A percentile compares a stretch with the other conserved stretches of the same genome.
Conservation (phyloP, 1,140 invertebrate species). For the Megalopta genalis region DNA sequence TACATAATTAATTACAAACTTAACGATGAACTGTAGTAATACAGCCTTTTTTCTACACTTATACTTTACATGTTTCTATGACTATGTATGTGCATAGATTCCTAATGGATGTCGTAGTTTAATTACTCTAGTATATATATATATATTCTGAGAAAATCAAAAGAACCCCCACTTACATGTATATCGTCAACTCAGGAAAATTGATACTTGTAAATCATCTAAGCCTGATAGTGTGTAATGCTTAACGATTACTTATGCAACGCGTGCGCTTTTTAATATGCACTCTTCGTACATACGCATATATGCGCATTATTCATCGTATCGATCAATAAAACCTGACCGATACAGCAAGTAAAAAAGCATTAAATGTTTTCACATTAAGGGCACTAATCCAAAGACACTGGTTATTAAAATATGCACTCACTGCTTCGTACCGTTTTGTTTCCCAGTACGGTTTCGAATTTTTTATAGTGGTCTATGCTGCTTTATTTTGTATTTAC, state of each 20-base stretch:
- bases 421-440: background rate
- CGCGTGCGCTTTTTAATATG: constrained; percentile 10
- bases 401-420: background rate
- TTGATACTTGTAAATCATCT: background rate
- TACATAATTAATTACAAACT: too few relatives aligned
- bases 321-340: constrained; percentile 17
- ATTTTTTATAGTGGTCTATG: background rate
- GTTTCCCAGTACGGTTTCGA: background rate
- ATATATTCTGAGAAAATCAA: too few relatives aligned
- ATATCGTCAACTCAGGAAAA: background rate
- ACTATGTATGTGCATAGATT: too few relatives aligned
- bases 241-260: constrained; percentile 9
- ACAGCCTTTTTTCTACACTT: too few relatives aligned
- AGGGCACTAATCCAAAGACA: background rate
- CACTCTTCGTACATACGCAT: background rate
- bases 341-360: background rate
- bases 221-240: background rate
- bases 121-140: too few relatives aligned
- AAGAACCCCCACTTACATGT: too few relatives aligned
- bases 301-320: background rate
- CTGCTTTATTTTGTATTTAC: background rate
- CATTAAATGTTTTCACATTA: background rate
- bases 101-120: too few relatives aligned
- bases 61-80: too few relatives aligned
- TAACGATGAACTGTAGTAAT: too few relatives aligned